Evolutionary conservation across 2,888 invertebrate genomes (phyloP).

Genomic region (Synanthedon tipuliformis): DNA sequence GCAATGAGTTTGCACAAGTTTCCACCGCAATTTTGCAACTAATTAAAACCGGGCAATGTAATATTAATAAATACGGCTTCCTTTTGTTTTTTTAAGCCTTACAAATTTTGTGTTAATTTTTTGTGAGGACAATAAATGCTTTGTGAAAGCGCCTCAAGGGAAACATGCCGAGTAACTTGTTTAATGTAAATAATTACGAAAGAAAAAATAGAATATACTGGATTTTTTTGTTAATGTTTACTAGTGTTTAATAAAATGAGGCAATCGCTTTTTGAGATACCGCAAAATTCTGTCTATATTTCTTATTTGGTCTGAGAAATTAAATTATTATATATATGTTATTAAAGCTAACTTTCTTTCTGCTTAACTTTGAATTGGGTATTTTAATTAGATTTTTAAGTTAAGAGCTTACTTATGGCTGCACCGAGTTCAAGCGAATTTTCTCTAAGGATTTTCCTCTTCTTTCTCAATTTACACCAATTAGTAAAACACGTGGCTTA

Average conservation of each 20-base stretch:
- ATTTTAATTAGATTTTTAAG: not conserved
- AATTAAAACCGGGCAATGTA: not conserved
- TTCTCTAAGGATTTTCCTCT: conserved; percentile 13
- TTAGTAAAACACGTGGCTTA: conserved; percentile 56
- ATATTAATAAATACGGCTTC: too few relatives aligned
- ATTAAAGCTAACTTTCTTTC: not conserved
- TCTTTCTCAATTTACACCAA: conserved; percentile 41
- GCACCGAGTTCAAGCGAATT: not conserved
- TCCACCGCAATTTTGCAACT: not conserved
- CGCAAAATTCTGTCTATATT: too few relatives aligned
- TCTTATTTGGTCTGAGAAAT: too few relatives aligned
- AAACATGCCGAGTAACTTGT: conserved; percentile 15
- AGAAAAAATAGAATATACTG: not conserved
- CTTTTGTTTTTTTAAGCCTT: too few relatives aligned
- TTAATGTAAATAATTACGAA: conserved; percentile 14
- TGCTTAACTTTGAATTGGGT: conserved; percentile 3
- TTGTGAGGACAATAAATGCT: not conserved
- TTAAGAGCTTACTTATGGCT: not conserved
- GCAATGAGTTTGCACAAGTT: not conserved
- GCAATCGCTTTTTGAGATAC: too few relatives aligned
- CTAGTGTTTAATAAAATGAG: too few relatives aligned
- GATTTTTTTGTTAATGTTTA: too few relatives aligned
- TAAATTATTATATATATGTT: too few relatives aligned
- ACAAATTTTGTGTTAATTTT: not conserved
- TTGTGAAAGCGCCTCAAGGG: conserved; percentile 15